phyloP scores from a whole-genome alignment of 2,888 invertebrate genomes.

The Glyphotaelius pellucidus region DNA sequence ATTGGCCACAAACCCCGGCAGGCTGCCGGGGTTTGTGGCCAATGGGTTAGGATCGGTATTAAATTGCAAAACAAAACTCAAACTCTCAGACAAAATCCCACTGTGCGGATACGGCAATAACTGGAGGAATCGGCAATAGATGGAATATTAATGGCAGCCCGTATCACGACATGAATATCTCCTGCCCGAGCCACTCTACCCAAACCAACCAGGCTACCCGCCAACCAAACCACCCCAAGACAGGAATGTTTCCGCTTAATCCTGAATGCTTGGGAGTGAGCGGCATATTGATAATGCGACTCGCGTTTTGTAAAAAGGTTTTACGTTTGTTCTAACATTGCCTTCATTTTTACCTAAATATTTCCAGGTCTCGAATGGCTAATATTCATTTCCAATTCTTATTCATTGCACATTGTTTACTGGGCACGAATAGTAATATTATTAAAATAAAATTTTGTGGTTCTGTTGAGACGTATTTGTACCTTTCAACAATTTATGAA shows the following conservation, averaged over 20 bases:
- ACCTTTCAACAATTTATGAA: no score
- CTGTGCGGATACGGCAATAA: no score
- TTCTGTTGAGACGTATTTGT: no score
- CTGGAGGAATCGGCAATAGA: background rate
- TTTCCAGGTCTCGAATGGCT: background rate
- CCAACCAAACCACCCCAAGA: no score
- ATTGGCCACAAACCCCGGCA: no score
- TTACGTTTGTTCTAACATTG: background rate
- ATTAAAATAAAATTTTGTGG: no score
- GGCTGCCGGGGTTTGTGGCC: no score
- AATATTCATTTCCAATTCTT: background rate
- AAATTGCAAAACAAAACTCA: no score
- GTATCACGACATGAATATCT: constrained; percentile 8
- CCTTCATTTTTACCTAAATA: background rate
- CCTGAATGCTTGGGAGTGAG: background rate
- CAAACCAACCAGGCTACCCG: no score
- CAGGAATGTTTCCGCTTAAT: background rate
- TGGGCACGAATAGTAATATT: background rate
- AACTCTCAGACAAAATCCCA: no score
- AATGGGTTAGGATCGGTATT: no score
- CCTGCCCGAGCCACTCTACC: background rate
- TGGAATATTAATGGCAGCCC: background rate
- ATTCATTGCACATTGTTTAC: background rate
- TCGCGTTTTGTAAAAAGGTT: background rate
- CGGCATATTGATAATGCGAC: background rate